phyloP scores from a whole-genome alignment of 1,140 invertebrate species.

The Hetaerina americana region DNA sequence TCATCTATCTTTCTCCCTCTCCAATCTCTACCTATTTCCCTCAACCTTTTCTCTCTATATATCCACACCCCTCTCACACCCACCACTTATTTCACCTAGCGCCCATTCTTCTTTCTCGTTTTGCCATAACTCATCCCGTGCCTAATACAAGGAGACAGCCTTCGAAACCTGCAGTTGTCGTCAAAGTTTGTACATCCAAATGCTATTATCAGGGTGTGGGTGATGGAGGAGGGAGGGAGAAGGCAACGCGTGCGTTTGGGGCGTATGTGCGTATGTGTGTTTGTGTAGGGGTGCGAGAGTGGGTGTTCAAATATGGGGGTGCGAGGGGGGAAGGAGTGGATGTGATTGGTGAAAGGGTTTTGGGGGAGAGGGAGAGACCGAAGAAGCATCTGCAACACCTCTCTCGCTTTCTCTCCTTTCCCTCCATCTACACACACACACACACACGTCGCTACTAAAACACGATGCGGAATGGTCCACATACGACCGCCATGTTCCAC shows the following conservation, averaged over 20 bases:
- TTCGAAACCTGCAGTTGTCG: not conserved
- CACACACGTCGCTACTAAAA: no score
- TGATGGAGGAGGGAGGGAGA: no score
- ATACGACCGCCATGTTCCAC: no score
- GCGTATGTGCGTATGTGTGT: no score
- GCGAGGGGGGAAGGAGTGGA: no score
- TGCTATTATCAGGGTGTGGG: not conserved
- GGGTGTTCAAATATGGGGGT: no score
- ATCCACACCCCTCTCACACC: not conserved
- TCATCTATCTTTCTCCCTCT: no score
- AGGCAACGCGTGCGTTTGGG: no score
- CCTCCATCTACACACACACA: no score
- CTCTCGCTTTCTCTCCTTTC: no score
- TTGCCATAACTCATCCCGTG: not conserved
- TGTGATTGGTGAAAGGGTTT: no score
- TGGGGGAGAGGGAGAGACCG: not conserved
- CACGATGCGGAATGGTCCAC: not conserved
- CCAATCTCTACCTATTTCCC: not conserved
- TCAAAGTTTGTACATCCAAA: not conserved
- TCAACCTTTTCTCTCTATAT: not conserved
- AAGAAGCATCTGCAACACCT: not conserved
- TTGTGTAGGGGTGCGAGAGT: no score
- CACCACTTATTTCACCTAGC: not conserved
- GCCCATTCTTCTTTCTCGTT: not conserved
- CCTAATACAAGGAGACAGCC: not conserved